These are phyloP conservation scores for Timema cristinae DNA, from an alignment of 2,888 invertebrate species.

Conservation along the genomic window DNA sequence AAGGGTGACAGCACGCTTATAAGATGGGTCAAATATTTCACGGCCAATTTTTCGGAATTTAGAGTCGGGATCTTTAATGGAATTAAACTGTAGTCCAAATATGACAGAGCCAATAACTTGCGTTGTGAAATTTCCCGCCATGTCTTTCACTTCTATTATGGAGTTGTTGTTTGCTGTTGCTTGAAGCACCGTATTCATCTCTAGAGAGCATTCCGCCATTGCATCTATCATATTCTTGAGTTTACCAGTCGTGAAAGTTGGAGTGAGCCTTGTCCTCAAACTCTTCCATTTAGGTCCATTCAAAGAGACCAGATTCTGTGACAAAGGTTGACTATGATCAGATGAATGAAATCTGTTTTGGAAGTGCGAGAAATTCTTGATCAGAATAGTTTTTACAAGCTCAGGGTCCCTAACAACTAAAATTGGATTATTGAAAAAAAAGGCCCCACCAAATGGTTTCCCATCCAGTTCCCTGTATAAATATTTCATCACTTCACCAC, in stretches of 20 bases:
- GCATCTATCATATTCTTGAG: slow-evolving; percentile 51
- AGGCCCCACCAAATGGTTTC: slow-evolving; percentile 4
- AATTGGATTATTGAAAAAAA: slow-evolving; percentile 31
- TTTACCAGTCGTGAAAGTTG: slow-evolving; percentile 54
- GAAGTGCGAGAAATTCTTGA: slow-evolving; percentile 24
- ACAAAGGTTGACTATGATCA: slow-evolving; percentile 37
- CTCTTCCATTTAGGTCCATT: slow-evolving; percentile 52
- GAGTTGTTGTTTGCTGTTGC: slow-evolving; percentile 26
- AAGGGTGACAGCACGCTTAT: slow-evolving; percentile 36
- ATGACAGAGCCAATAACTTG: slow-evolving; percentile 50
- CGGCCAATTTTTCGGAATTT: slow-evolving; percentile 44
- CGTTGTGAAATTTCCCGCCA: slow-evolving; percentile 47
- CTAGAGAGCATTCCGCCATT: slow-evolving; percentile 47
- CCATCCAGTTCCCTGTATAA: slow-evolving; percentile 14
- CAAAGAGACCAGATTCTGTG: slow-evolving; percentile 45
- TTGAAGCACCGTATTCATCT: slow-evolving; percentile 43
- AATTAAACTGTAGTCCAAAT: slow-evolving; percentile 49
- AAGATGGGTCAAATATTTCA: slow-evolving; percentile 41
- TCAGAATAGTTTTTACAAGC: slow-evolving; percentile 10
- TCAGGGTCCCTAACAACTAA: slow-evolving; percentile 16
- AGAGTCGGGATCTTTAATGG: slow-evolving; percentile 43
- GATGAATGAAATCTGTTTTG: slow-evolving; percentile 14
- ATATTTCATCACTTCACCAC: slow-evolving; percentile 15
- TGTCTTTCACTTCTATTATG: slow-evolving; percentile 41
- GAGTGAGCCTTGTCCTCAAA: slow-evolving; percentile 50